These are phyloP conservation scores for Eupithecia insigniata DNA, from an alignment of 2,888 invertebrate genomes.

Conservation along the genomic window DNA sequence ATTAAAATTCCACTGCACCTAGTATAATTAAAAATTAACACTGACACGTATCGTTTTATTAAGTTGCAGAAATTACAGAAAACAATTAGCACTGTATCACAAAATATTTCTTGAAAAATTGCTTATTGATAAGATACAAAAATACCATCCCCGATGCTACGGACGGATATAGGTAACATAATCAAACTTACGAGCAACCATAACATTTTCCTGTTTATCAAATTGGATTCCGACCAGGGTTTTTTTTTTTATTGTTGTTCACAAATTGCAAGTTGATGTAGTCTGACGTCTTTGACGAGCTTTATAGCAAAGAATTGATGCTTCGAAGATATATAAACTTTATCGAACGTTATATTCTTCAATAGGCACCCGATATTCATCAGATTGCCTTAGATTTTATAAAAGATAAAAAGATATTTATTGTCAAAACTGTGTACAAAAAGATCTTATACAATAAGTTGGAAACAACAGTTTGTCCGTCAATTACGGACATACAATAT, in stretches of 20 bases:
- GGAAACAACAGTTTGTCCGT: too few species aligned
- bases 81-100: background rate
- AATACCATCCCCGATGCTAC: background rate
- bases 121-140: background rate
- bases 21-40: background rate
- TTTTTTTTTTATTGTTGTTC: background rate
- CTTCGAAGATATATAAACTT: background rate
- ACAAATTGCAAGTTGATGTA: background rate
- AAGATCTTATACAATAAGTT: too few species aligned
- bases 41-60: background rate
- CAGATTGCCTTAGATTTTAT: too few species aligned
- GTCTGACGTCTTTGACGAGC: background rate
- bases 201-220: background rate
- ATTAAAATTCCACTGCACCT: background rate
- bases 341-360: too few species aligned
- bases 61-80: background rate
- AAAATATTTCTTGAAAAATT: background rate
- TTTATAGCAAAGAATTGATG: background rate
- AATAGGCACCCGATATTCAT: too few species aligned
- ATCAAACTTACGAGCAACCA: background rate
- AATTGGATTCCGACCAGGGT: background rate
- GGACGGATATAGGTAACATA: background rate
- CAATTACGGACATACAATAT: too few species aligned
- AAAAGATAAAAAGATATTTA: too few species aligned
- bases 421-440: too few species aligned